Evolutionary conservation across 2,113 vertebrate species (phyloP).

Genomic region (Periophthalmodon schlosseri): DNA sequence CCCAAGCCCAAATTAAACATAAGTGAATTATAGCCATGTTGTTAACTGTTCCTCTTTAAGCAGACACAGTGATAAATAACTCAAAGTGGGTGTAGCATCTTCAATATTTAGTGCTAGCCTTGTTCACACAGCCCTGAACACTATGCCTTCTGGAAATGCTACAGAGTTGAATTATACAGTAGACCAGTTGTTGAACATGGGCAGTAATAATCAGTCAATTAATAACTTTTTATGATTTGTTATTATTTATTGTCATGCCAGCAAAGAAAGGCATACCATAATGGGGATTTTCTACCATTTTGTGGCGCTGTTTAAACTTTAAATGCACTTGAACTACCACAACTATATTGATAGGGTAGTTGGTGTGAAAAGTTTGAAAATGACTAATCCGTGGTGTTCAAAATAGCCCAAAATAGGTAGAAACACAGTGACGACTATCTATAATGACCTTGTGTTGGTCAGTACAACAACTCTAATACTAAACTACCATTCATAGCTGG

Average conservation of each 20-base stretch:
- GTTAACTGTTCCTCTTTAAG: constrained; percentile 11
- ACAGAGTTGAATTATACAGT: neutral
- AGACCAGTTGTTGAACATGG: no score
- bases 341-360: neutral
- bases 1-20: constrained; percentile 6
- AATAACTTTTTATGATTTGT: neutral
- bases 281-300: neutral
- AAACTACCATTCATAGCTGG: neutral
- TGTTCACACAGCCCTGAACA: neutral
- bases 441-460: neutral
- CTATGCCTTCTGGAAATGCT: neutral
- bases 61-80: constrained; percentile 10
- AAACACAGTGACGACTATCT: neutral
- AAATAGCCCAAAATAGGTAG: neutral
- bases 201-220: no score
- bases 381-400: neutral
- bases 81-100: constrained; percentile 5
- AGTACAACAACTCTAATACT: neutral
- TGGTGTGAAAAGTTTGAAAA: neutral
- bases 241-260: neutral
- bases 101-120: constrained; percentile 5
- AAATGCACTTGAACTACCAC: neutral
- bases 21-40: constrained; percentile 1
- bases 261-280: neutral
- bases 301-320: neutral